A percentile compares a stretch with the other conserved stretches of the same genome.
These are phyloP conservation scores for Rhinolophus sinicus DNA, from an alignment of 2,113 vertebrate species.

Conservation along the genomic window DNA sequence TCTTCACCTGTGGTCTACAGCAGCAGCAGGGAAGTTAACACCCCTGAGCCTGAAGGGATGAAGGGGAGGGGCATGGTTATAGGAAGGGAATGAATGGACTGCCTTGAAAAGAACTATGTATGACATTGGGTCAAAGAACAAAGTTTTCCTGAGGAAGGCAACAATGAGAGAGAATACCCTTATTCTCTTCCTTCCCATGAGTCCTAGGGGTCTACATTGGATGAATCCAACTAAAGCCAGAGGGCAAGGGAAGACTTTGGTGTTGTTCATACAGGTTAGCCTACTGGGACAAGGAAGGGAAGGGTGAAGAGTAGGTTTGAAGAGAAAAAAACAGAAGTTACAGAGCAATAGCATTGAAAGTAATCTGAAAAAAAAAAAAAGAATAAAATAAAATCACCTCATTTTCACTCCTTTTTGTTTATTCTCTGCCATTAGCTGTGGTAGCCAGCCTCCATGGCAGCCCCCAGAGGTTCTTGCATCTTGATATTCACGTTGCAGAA, in stretches of 20 bases:
- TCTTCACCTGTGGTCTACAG: too few species aligned
- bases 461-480: neutral
- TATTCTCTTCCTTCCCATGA: neutral
- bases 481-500: neutral
- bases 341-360: neutral
- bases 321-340: neutral
- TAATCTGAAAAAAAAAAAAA: neutral
- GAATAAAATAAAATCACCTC: neutral
- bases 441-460: neutral
- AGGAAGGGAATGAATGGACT: neutral
- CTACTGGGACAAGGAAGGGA: neutral
- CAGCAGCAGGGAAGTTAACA: neutral
- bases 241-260: neutral
- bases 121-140: neutral
- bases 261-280: neutral
- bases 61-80: neutral
- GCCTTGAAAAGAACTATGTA: neutral
- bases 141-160: neutral
- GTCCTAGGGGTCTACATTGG: neutral
- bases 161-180: neutral
- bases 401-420: neutral
- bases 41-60: neutral
- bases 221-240: neutral
- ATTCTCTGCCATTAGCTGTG: neutral
- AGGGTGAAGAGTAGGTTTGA: neutral